Evolutionary conservation across 2,113 vertebrate species (phyloP).

Genomic region (Psilopsiagon aurifrons): DNA sequence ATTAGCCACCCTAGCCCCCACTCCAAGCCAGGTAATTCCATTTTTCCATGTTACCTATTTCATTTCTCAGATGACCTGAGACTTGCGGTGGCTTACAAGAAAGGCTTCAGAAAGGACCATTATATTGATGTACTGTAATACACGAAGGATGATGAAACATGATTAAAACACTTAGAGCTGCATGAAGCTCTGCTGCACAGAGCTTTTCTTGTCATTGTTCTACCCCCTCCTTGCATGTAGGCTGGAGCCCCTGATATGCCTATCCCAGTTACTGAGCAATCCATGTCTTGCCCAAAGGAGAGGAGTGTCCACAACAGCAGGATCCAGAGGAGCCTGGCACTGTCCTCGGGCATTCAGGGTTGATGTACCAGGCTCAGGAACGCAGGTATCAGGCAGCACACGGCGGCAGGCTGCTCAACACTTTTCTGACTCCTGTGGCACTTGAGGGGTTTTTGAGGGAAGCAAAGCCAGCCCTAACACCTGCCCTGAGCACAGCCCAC

Average conservation of each 20-base stretch:
- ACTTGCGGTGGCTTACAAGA: neutral
- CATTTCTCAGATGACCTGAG: neutral
- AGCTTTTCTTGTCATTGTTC: neutral
- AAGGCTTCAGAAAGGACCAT: neutral
- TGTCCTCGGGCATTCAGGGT: accelerated
- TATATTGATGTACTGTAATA: neutral
- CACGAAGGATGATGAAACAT: neutral
- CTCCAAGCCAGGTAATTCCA: neutral
- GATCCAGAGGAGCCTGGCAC: neutral
- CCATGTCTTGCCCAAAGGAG: neutral
- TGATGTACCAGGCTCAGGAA: neutral
- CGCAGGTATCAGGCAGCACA: neutral
- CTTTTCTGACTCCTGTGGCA: no score
- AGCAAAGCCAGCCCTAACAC: neutral
- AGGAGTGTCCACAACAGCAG: neutral
- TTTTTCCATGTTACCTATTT: neutral
- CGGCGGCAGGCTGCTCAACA: no score
- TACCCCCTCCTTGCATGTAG: neutral
- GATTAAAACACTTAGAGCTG: neutral
- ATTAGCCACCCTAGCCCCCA: neutral
- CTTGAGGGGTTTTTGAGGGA: neutral
- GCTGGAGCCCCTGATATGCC: neutral
- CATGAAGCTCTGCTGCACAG: accelerated
- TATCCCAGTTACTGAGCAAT: neutral
- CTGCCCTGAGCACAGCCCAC: neutral